Base-by-base conservation (phyloP, 2,888 invertebrate species). In the Trichopoda pennipes region DNA sequence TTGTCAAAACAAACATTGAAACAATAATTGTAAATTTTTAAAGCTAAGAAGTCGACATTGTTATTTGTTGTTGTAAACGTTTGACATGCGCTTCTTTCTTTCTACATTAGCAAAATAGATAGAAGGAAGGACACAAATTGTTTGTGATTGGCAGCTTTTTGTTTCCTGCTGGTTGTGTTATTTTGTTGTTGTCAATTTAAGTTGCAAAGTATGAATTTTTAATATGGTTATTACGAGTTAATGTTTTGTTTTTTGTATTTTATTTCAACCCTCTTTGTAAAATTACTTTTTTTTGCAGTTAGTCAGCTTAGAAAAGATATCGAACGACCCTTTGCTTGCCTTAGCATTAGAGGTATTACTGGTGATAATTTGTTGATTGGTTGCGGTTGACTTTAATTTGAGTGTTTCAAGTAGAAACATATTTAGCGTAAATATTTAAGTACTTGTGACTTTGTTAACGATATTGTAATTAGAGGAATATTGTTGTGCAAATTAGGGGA, bases 291-390 rank as follows among this genome's bases (percentile, higher is more conserved):
- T 7, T 38, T 38, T 38, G 3, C 12, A 60, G 60, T 64, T 14
- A 21, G 3, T 51, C 23, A 47, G 10, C 16, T 32, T 56, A 35
- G 17, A 10, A 42, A 28, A 61, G 7, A 42, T 4, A 23, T 10
- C 8, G 19, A 23, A 17, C 61, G 73, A 69, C 74, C 38, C 47
- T 75, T 73, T 38, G 12, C 66, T 32, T 63, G 42, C 14, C 28
- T 10, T 47, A 17, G 21, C n/a, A 68, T 47, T 44, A 73, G 61
- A 72, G 75, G 79, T 82, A 75, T 79, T 38, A 69, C 66, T 73
- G 79, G 70, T 72, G 79, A 82, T 82, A 82, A 79, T 82, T 82
- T 79, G 72, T 76, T 76, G 66, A 82, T 82, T 82, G 79, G 82
- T 72, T 79, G 70, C 68, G 79, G 75, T 72, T 82, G 66, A 51